A percentile compares a stretch with the other conserved stretches of the same genome.
These are phyloP conservation scores for Drosophila eugracilis DNA, from an alignment of 1,140 invertebrate species.

Conservation along the genomic window DNA sequence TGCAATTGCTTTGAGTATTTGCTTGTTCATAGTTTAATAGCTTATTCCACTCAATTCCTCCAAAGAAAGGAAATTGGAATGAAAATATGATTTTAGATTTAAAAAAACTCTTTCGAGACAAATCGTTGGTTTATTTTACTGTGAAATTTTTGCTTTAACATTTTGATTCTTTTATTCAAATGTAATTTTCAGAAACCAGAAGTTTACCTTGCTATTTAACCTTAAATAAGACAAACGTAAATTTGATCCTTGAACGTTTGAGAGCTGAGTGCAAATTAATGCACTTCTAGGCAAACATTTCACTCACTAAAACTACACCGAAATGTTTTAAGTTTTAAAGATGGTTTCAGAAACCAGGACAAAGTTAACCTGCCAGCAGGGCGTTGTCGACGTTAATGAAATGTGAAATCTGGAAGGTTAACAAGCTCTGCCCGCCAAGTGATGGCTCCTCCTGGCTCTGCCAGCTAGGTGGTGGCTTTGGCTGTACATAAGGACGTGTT, in stretches of 20 bases:
- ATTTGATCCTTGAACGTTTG: background rate
- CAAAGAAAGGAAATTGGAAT: background rate
- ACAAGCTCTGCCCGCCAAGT: slow-evolving; percentile 17
- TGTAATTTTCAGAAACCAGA: background rate
- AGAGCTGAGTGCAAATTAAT: slow-evolving; percentile 1
- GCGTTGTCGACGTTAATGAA: slow-evolving; percentile 65
- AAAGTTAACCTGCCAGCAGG: slow-evolving; percentile 57
- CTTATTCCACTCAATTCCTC: too few relatives aligned
- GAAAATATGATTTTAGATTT: too few relatives aligned
- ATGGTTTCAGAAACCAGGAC: slow-evolving; percentile 4
- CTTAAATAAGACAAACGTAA: background rate
- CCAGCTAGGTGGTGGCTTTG: slow-evolving; percentile 1
- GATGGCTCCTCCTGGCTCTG: background rate
- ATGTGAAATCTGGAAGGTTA: slow-evolving; percentile 43
- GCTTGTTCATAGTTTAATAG: too few relatives aligned
- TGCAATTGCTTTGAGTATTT: too few relatives aligned
- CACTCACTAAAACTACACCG: slow-evolving; percentile 2
- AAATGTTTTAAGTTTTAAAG: background rate
- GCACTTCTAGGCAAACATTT: slow-evolving; percentile 30
- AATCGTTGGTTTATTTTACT: too few relatives aligned
- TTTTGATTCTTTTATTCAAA: background rate
- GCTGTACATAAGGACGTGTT: slow-evolving; percentile 40
- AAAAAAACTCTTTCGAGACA: too few relatives aligned
- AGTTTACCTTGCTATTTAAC: slow-evolving; percentile 17
- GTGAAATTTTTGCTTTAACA: too few relatives aligned